Evolutionary conservation across 2,797 vertebrate species (phyloP).

Genomic region (Ciconia nigra): DNA sequence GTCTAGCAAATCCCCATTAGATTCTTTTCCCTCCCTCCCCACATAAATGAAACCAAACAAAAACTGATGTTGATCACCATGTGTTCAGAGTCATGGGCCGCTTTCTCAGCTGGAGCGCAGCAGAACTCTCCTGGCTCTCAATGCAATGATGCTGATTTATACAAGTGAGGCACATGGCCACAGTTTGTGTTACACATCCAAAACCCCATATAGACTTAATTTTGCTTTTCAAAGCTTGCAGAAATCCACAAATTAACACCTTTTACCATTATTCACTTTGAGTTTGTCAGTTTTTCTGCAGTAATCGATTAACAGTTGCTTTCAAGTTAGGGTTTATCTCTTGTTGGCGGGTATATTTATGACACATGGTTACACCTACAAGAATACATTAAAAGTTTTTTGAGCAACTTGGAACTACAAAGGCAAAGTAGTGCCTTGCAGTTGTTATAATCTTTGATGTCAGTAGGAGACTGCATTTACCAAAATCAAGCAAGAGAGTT

Average conservation of each 20-base stretch:
- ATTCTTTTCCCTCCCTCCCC: background rate
- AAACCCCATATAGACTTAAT: background rate
- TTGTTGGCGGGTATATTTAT: conserved; percentile 48
- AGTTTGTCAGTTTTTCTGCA: conserved; percentile 19
- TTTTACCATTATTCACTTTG: background rate
- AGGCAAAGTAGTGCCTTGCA: conserved; percentile 38
- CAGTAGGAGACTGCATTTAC: conserved; percentile 52
- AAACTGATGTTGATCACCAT: background rate
- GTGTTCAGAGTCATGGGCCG: background rate
- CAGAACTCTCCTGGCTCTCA: background rate
- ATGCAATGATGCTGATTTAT: background rate
- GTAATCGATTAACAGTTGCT: conserved; percentile 62
- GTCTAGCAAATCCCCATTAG: background rate
- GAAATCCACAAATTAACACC: conserved; percentile 52
- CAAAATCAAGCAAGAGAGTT: conserved; percentile 49
- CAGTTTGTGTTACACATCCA: background rate
- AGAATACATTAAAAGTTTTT: conserved; percentile 45
- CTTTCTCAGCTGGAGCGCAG: background rate
- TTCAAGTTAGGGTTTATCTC: conserved; percentile 49
- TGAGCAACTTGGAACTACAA: conserved; percentile 55
- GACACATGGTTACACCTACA: conserved; percentile 62
- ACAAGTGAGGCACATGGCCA: background rate
- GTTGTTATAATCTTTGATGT: conserved; percentile 58
- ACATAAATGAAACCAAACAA: background rate
- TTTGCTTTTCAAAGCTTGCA: conserved; percentile 29